phyloP scores from a whole-genome alignment of 2,888 invertebrate genomes.

The Odontothrips loti region DNA sequence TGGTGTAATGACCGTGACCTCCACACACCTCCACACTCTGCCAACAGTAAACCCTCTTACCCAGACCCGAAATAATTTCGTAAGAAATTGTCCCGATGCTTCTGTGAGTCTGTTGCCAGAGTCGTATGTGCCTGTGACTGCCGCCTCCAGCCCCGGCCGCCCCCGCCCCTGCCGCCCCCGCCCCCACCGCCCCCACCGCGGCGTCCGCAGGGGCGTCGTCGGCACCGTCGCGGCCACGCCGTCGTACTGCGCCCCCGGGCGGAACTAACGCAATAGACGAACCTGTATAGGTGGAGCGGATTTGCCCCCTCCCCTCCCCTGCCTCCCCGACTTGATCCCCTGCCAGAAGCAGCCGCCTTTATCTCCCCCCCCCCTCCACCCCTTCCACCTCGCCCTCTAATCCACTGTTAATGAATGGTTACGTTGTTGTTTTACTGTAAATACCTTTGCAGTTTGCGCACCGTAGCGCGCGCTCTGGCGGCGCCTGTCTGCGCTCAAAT shows the following conservation, averaged over 20 bases:
- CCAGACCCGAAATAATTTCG: too few relatives aligned
- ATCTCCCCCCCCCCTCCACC: not conserved
- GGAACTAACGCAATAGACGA: slow-evolving; percentile 18
- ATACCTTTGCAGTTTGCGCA: slow-evolving; percentile 24
- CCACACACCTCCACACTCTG: not conserved
- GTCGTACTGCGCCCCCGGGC: not conserved
- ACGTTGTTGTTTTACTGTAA: slow-evolving; percentile 9
- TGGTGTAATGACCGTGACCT: not conserved
- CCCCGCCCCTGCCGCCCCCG: too few relatives aligned
- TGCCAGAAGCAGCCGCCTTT: not conserved
- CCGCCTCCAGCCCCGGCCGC: too few relatives aligned
- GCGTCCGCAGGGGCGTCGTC: not conserved
- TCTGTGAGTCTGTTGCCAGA: too few relatives aligned
- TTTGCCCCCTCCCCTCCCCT: not conserved
- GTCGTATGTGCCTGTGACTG: too few relatives aligned
- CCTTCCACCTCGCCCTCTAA: not conserved
- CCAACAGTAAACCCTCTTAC: not conserved
- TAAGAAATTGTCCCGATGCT: too few relatives aligned
- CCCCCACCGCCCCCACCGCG: not conserved
- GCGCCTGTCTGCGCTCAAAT: not conserved
- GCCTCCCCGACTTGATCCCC: not conserved
- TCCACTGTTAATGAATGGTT: slow-evolving; percentile 17
- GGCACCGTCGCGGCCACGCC: not conserved
- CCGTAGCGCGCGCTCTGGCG: slow-evolving; percentile 1
- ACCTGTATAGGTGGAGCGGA: not conserved